Evolutionary conservation across 1,140 invertebrate species (phyloP).

Genomic region (Cydia pomonella): DNA sequence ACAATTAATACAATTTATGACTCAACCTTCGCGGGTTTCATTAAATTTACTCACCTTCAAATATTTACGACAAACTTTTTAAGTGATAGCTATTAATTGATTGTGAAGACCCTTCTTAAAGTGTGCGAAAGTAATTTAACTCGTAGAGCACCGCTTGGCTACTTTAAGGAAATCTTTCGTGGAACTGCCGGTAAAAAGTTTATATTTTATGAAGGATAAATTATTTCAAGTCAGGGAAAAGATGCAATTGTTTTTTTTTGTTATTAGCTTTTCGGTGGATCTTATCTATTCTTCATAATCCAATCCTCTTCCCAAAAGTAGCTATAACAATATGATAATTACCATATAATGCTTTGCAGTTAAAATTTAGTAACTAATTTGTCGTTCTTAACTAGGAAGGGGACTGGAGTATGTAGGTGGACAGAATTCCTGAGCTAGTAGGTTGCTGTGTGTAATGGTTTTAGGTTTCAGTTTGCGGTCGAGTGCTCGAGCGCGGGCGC

Average conservation of each 20-base stretch:
- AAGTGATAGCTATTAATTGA: conserved; percentile 17
- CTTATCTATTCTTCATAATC: too few relatives aligned
- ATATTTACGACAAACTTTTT: conserved; percentile 11
- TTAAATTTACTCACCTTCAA: not conserved
- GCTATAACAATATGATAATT: too few relatives aligned
- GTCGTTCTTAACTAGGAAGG: not conserved
- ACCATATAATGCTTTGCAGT: too few relatives aligned
- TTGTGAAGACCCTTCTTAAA: conserved; percentile 9
- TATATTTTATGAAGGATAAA: conserved; percentile 2
- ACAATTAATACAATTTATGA: conserved; percentile 5
- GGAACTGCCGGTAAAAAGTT: not conserved
- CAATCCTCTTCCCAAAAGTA: not conserved
- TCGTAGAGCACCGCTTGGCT: not conserved
- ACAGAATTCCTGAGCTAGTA: conserved; percentile 22
- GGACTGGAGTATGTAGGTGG: not conserved
- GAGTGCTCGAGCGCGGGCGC: conserved; percentile 48
- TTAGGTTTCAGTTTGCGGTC: conserved; percentile 56
- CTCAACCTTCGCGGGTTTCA: not conserved
- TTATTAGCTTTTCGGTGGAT: not conserved
- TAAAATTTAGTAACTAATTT: too few relatives aligned
- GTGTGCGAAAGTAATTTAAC: conserved; percentile 27
- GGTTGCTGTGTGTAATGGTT: conserved; percentile 41
- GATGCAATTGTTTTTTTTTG: not conserved
- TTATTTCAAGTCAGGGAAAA: not conserved
- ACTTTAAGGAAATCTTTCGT: conserved; percentile 11